Evolutionary conservation across 2,797 vertebrate genomes (phyloP), one percentile per base, ranked within the genome.

Genomic region (Hydrolagus colliei): DNA sequence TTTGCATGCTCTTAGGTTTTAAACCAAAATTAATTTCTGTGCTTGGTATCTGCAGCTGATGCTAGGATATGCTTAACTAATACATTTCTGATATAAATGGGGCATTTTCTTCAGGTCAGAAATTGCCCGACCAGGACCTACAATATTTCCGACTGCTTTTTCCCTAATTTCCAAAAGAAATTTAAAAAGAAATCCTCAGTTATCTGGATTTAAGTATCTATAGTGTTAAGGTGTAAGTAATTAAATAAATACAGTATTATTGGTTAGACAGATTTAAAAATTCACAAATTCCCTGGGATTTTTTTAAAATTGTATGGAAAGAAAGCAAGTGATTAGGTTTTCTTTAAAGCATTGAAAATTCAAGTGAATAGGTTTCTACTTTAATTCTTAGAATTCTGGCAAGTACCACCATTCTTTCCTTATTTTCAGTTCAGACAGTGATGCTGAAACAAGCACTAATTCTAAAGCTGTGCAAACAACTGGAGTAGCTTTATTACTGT

Each of bases 1-100:
- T 71, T 84, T 84, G 79, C 79, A 84, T 84, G 79, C 71, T 84
- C 63, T 68, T 84, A 41, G 65, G 65, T 68, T 84, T 52, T 67
- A 27, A 84, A 52, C 79, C 79, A 84, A 71, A 84, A 84, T 22
- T 41, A 71, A 41, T 71, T n/a, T 71, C 14, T 71, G 9, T 71
- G 79, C 18, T 82, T 65, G 20, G 16, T 52, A 84, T 35, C 65
- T 84, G 18, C 65, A 84, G 65, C 41, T 71, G 65, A 52, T 84
- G 68, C 79, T 63, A 41, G 68, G 67, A 84, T 20, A 65, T 82
- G 79, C 62, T 41, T 41, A 68, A 52, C 32, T 10, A 68, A 67
- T 27, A 27, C 0, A 27, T 27, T 84, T 84, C 32, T 84, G 65
- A 18, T 71, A 68, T 84, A 35, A 84, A 84, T 41, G 41, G 32